Conservation (phyloP, 1,140 invertebrate genomes). For the Chlorops oryzae region DNA sequence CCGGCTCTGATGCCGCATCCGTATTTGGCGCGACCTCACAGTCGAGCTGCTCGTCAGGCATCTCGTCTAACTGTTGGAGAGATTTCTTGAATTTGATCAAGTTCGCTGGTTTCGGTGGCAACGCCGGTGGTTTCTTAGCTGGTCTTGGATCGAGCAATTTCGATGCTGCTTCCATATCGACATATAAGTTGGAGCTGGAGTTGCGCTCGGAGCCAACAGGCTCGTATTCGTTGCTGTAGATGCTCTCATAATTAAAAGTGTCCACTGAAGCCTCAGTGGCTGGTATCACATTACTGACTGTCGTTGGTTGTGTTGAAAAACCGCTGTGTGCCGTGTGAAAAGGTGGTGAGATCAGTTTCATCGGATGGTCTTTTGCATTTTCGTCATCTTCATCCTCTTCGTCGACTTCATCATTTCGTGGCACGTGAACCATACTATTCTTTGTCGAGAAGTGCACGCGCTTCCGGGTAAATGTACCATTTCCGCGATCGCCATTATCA, state of each 20-base stretch:
- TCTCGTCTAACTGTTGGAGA: slow-evolving; percentile 27
- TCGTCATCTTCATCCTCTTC: slow-evolving; percentile 13
- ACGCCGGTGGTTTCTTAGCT: slow-evolving; percentile 50
- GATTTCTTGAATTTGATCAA: slow-evolving; percentile 45
- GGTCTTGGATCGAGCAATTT: slow-evolving; percentile 2
- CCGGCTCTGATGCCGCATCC: slow-evolving; percentile 44
- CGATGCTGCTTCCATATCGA: slow-evolving; percentile 47
- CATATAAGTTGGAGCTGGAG: slow-evolving; percentile 45
- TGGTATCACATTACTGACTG: too few species aligned
- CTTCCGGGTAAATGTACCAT: slow-evolving; percentile 26
- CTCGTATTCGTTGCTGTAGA: slow-evolving; percentile 54
- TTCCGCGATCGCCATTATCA: slow-evolving; percentile 7
- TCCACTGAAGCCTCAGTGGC: too few species aligned
- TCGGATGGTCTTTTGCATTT: slow-evolving; percentile 10
- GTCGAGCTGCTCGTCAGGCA: slow-evolving; percentile 17
- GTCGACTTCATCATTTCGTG: slow-evolving; percentile 28
- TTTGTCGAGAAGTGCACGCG: slow-evolving; percentile 46
- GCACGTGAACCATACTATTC: slow-evolving; percentile 45
- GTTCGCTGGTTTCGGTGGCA: slow-evolving; percentile 60
- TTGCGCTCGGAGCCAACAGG: slow-evolving; percentile 46
- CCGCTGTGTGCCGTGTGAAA: slow-evolving; percentile 26
- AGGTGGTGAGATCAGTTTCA: slow-evolving; percentile 24
- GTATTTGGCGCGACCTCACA: slow-evolving; percentile 14
- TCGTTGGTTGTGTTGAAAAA: neutral
- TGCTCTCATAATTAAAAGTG: slow-evolving; percentile 46